phyloP scores from a whole-genome alignment of 2,797 vertebrate species.

The Crocidura indochinensis region DNA sequence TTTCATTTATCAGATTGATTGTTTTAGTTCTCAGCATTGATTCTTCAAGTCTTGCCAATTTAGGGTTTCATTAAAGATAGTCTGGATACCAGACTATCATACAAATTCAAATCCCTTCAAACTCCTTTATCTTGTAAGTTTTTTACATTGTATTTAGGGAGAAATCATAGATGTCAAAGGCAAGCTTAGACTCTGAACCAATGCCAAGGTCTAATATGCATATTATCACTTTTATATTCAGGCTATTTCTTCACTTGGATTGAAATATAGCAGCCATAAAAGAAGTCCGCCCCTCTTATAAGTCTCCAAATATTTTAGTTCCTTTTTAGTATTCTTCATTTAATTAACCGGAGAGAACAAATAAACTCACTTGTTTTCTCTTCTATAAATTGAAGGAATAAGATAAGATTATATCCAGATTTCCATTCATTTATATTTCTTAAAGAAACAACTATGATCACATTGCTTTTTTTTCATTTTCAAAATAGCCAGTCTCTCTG shows the following conservation, averaged over 20 bases:
- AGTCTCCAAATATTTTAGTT: not conserved
- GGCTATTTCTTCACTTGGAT: not conserved
- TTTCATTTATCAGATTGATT: not conserved
- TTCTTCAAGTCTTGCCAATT: not conserved
- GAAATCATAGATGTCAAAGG: not conserved
- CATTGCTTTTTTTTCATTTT: slow-evolving; percentile 52
- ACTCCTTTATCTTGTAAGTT: not conserved
- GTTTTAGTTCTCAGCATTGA: not conserved
- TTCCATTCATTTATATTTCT: slow-evolving; percentile 14
- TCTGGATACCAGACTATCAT: not conserved
- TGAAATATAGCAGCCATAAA: not conserved
- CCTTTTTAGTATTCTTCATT: not conserved
- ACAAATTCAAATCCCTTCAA: not conserved
- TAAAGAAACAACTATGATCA: not conserved
- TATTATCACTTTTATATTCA: not conserved
- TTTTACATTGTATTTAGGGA: not conserved
- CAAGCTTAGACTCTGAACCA: not conserved
- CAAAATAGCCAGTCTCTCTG: slow-evolving; percentile 52
- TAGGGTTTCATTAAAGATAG: not conserved
- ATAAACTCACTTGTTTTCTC: not conserved
- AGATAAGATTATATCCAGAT: slow-evolving; percentile 4
- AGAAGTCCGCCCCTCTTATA: not conserved
- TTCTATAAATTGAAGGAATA: slow-evolving; percentile 31
- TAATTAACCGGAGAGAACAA: not conserved
- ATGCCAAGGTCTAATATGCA: too few relatives aligned